A percentile compares a stretch with the other conserved stretches of the same genome.
Conservation (phyloP, 1,140 invertebrate genomes). For the Drosophila sucinea region DNA sequence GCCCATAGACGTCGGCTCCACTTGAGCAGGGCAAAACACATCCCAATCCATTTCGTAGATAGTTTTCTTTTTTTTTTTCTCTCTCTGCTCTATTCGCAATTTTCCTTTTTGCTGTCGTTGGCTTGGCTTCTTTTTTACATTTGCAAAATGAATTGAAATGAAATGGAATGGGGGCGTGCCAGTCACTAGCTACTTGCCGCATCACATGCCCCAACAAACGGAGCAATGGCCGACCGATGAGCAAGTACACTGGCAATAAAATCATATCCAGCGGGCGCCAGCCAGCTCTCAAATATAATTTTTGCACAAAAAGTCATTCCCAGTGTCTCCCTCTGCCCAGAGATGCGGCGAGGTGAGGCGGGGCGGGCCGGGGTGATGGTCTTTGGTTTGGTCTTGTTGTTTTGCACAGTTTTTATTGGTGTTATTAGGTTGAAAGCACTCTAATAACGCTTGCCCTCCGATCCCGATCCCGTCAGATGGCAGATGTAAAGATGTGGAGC, state of each 20-base stretch:
- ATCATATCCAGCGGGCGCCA: constrained; percentile 79
- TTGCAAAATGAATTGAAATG: constrained; percentile 81
- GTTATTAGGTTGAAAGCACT: constrained; percentile 81
- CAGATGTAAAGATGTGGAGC: constrained; percentile 45
- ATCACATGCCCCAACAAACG: constrained; percentile 21
- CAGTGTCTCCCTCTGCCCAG: constrained; percentile 44
- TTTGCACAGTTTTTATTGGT: constrained; percentile 72
- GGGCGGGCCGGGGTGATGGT: constrained; percentile 12
- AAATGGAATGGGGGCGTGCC: constrained; percentile 63
- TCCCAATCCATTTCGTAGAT: constrained; percentile 39
- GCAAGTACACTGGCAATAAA: constrained; percentile 71
- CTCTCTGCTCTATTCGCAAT: constrained; percentile 6
- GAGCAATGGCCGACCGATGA: constrained; percentile 57
- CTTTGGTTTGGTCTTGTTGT: constrained; percentile 45
- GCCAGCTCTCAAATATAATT: constrained; percentile 67
- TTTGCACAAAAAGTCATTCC: constrained; percentile 67
- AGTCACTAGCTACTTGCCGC: background rate
- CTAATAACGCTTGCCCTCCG: constrained; percentile 59
- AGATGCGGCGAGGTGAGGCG: background rate
- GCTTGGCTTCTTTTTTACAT: constrained; percentile 67
- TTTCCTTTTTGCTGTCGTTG: constrained; percentile 43
- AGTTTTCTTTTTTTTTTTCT: constrained; percentile 10
- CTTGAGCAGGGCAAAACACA: constrained; percentile 39
- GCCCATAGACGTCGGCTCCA: constrained; percentile 25
- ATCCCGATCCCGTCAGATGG: constrained; percentile 17